These are phyloP conservation scores for Trichonephila clavata DNA, from an alignment of 1,140 invertebrate species.

Conservation along the genomic window DNA sequence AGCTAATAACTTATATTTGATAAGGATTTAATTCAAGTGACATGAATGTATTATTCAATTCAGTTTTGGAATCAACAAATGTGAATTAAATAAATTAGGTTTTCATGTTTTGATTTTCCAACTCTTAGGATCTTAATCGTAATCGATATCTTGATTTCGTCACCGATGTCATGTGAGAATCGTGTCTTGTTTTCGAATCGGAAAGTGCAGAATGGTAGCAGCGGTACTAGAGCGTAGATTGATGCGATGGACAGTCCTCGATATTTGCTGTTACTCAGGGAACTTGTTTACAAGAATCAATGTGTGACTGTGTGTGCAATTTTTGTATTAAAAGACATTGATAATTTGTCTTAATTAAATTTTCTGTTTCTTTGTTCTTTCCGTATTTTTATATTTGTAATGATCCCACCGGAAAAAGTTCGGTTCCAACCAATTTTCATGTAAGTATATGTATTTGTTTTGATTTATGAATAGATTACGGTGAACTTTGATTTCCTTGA, in stretches of 20 bases:
- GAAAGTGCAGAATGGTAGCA: neutral
- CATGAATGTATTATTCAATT: too few species aligned
- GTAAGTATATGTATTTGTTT: neutral
- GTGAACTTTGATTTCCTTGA: too few species aligned
- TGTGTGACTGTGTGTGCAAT: neutral
- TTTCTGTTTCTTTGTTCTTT: neutral
- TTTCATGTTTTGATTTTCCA: too few species aligned
- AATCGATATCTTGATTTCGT: neutral
- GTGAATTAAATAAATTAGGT: too few species aligned
- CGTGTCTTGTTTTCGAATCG: slow-evolving; percentile 14
- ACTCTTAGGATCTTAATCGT: neutral
- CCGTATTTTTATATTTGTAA: neutral
- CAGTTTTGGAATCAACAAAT: too few species aligned
- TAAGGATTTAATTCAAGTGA: too few species aligned
- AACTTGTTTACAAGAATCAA: neutral
- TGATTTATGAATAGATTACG: too few species aligned
- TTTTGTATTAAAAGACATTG: neutral
- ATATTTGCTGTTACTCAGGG: neutral
- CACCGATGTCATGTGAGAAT: slow-evolving; percentile 13
- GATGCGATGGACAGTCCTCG: neutral
- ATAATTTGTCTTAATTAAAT: neutral
- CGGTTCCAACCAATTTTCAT: neutral
- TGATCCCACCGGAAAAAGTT: neutral
- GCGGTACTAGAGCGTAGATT: neutral
- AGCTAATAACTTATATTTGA: too few species aligned